These are phyloP conservation scores for Tychaedon coryphoeus DNA, from an alignment of 2,113 vertebrate species.

Conservation along the genomic window DNA sequence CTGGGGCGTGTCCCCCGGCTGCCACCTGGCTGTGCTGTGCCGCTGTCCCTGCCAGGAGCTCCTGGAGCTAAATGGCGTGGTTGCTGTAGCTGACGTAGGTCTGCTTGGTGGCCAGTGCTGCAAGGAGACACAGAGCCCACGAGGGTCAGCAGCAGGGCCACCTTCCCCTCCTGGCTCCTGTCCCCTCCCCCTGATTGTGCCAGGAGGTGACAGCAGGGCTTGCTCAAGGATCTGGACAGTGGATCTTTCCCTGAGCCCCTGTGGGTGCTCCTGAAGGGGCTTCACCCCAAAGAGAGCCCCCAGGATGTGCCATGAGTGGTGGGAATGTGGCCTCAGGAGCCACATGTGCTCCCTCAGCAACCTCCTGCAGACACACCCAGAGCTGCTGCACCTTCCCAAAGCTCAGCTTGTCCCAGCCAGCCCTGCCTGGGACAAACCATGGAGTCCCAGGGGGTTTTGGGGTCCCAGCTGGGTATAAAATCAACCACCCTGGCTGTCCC, in stretches of 20 bases:
- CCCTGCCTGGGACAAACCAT: not conserved
- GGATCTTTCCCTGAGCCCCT: not conserved
- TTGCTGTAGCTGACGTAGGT: conserved; percentile 97
- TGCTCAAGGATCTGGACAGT: rapidly evolving
- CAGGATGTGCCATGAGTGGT: rapidly evolving
- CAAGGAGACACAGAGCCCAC: conserved; percentile 42
- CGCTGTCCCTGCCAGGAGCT: not conserved
- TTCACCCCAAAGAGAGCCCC: not conserved
- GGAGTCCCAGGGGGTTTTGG: not conserved
- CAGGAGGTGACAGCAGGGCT: not conserved
- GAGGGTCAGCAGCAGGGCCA: not conserved
- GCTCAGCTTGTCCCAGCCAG: not conserved
- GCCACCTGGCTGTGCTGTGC: not conserved
- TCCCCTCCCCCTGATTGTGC: rapidly evolving
- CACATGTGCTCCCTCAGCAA: not conserved
- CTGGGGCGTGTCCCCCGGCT: not conserved
- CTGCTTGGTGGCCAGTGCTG: conserved; percentile 92
- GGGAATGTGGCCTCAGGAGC: not conserved
- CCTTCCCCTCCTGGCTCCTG: not conserved
- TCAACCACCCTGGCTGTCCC: not conserved
- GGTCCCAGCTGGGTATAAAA: not conserved
- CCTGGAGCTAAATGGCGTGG: conserved; percentile 86
- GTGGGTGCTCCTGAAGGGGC: not conserved
- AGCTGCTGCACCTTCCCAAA: not conserved
- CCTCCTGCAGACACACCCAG: not conserved